Base-by-base conservation (phyloP, 2,888 invertebrate genomes). In the Synanthedon vespiformis region DNA sequence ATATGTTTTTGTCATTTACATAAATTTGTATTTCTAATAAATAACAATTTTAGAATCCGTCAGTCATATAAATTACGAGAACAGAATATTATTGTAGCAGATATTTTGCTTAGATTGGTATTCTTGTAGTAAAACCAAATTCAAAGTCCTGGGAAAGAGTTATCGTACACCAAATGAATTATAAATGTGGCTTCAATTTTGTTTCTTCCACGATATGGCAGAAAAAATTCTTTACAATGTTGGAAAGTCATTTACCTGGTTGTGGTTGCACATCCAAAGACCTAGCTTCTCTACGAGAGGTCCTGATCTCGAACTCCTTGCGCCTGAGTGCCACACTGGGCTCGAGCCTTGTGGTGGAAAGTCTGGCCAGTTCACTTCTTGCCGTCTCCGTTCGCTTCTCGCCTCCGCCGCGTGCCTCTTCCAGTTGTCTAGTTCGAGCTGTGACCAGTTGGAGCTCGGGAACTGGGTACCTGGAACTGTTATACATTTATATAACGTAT, bases 301-400 rank as follows among this genome's bases (percentile, higher is more conserved):
- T 59, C 56, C 90, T 84, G 8, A 89, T 89, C 71, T 94, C 94
- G 70, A 93, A 94, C 77, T 94, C 94, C 64, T 90, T 89, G 56
- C 92, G 89, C 10, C 93, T 80, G 55, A 92, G 89, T 52, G 92
- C 92, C n/a, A 94, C 94, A 68, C 92, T 93, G 34, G 93, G 93
- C 61, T 92, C 92, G 50, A 92, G 90, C 48, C 89, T 83, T 66
- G 93, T 91, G 65, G 90, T 89, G 55, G 91, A 90, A 50, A 94
- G 76, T 50, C 91, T 77, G 47, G 90, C 89, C 62, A 93, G 79
- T 69, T 93, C 93, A 62, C 92, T 92, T 53, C 90, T 89, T 60
- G 90, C 92, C 51, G 90, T 89, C 63, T 90, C 91, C 34, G 92
- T 92, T 52, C 92, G 88, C 61, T 91, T 89, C 56, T 89, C 89